Evolutionary conservation across 2,888 invertebrate genomes (phyloP).

Genomic region (Frankliniella intonsa): DNA sequence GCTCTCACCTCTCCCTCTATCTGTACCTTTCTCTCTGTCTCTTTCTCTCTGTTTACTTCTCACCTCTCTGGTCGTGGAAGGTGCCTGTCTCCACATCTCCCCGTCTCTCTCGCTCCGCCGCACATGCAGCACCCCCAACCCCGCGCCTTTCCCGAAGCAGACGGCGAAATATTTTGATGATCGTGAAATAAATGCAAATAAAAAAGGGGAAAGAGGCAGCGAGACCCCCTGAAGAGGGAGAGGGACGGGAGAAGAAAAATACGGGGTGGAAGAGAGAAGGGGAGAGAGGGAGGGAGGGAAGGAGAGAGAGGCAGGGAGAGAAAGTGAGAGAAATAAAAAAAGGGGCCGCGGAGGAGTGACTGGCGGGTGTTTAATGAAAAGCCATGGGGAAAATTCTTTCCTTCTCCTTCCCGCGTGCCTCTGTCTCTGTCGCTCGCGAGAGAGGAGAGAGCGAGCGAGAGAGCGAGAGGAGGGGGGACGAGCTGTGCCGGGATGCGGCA

Average conservation of each 20-base stretch:
- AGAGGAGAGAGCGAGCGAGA: not conserved
- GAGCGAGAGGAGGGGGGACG: not conserved
- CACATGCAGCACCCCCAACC: not conserved
- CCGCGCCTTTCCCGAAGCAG: not conserved
- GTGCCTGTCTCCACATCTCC: not conserved
- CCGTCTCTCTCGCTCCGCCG: not conserved
- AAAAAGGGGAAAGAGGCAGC: not conserved
- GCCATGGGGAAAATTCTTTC: constrained; percentile 16
- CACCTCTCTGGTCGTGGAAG: not conserved
- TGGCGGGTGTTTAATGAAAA: constrained; percentile 24
- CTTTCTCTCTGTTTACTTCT: not conserved
- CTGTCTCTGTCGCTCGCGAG: constrained; percentile 1
- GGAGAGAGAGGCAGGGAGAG: not conserved
- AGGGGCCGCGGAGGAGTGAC: not conserved
- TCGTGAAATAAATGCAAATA: constrained; percentile 22
- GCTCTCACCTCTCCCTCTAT: not conserved
- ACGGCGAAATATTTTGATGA: constrained; percentile 20
- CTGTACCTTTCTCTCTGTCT: not conserved
- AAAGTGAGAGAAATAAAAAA: not conserved
- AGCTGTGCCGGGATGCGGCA: not conserved
- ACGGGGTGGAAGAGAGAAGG: not conserved
- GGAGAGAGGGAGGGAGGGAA: not conserved
- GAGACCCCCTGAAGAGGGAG: not conserved
- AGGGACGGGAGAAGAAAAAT: too few relatives aligned
- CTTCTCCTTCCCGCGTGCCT: not conserved